Evolutionary conservation across 2,888 invertebrate genomes (phyloP), one percentile per base, ranked within the genome.

Genomic region (Chymomyza fuscimana): DNA sequence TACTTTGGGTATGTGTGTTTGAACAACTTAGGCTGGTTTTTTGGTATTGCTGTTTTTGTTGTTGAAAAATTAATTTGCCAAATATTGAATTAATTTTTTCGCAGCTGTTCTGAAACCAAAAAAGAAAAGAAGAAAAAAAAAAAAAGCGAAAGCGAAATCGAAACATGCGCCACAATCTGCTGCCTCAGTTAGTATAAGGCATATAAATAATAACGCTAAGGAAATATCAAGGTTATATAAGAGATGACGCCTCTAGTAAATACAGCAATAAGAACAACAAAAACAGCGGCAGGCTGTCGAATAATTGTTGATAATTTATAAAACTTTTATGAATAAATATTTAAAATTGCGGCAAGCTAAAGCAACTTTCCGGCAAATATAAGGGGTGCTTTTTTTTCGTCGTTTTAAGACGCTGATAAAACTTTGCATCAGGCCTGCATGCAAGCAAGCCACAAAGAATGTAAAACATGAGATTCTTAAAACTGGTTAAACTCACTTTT

Each of bases 171-270:
- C 22, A 19, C 54, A 54, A 15, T 54, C 16, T 19, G 5, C 54
- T 54, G 19, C 9, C 7, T 54, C 22, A n/a, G 54, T 54, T 54
- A n/a, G 54, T 54, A 54, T 10, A 7, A 54, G 54, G 16, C 54
- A 54, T 54, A 54, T 22, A 54, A 54, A 54, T n/a, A 54, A 19
- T 76, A 65, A 67, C 69, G 63, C 70, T 76, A 79, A 70, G 74
- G 60, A 78, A 76, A 69, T 78, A 77, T 82, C 81, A 85, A 85
- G 82, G 85, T 86, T 85, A 82, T 80, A 86, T 77, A 82, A 85
- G 65, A 64, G 54, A 67, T 63, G 67, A 70, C 66, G 67, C 54
- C 69, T 51, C 54, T 9, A 62, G 52, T 60, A 32, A 32, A 32
- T 32, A 25, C 25, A 25, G 4, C 36, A 12, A 12, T 2, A 12